Conservation (phyloP, 2,888 invertebrate species). For the Emmelina monodactyla region DNA sequence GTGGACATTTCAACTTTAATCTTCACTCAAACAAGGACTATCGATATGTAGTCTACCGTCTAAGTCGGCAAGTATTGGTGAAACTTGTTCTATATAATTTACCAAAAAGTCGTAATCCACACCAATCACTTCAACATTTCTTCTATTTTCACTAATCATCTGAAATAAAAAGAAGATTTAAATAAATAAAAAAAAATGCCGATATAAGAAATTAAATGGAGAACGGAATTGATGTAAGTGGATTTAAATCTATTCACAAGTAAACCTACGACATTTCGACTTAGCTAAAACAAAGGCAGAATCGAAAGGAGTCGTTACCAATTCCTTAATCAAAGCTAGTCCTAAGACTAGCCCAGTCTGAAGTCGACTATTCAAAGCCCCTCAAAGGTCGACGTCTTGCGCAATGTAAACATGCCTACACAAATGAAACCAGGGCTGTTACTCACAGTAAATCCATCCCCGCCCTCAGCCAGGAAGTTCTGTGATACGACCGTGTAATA, state of each 20-base stretch:
- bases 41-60: slow-evolving; percentile 42
- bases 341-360: too few species aligned
- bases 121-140: slow-evolving; percentile 37
- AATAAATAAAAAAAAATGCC: slow-evolving; percentile 11
- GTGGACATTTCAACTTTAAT: too few species aligned
- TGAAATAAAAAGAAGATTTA: slow-evolving; percentile 18
- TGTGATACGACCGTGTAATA: slow-evolving; percentile 70
- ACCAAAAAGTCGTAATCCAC: slow-evolving; percentile 41
- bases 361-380: too few species aligned
- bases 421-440: slow-evolving; percentile 6
- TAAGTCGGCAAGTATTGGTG: slow-evolving; percentile 34
- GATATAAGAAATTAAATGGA: slow-evolving; percentile 6
- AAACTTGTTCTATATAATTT: slow-evolving; percentile 31
- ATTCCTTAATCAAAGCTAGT: too few species aligned
- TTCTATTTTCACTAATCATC: slow-evolving; percentile 49
- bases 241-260: not conserved
- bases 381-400: too few species aligned
- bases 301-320: too few species aligned
- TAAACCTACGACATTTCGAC: not conserved
- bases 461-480: slow-evolving; percentile 69
- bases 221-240: not conserved
- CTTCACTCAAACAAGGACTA: slow-evolving; percentile 30
- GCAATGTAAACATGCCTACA: not conserved
- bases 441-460: slow-evolving; percentile 71
- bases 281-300: not conserved